Conservation (phyloP, 1,140 invertebrate species). For the Agrilus planipennis region DNA sequence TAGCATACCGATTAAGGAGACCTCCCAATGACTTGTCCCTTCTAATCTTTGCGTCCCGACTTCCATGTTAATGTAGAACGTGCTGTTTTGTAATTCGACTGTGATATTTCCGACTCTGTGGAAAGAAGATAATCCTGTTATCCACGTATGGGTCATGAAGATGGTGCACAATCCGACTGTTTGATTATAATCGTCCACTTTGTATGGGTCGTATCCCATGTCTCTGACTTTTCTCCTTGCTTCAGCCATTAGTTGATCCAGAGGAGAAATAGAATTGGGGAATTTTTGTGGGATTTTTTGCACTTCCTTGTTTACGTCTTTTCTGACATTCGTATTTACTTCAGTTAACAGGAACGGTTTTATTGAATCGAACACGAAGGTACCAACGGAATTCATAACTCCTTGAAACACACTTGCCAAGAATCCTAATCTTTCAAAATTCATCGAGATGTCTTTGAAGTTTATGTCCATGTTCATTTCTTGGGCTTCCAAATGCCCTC, state of each 20-base stretch:
- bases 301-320: conserved; percentile 41
- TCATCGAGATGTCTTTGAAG: conserved; percentile 63
- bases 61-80: conserved; percentile 50
- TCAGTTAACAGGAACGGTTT: conserved; percentile 70
- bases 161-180: conserved; percentile 54
- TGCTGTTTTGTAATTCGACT: conserved; percentile 58
- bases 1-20: conserved; percentile 52
- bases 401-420: conserved; percentile 61
- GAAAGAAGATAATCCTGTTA: conserved; percentile 66
- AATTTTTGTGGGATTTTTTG: conserved; percentile 55
- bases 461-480: conserved; percentile 68
- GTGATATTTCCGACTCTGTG: conserved; percentile 69
- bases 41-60: conserved; percentile 65
- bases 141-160: conserved; percentile 57
- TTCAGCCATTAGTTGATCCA: conserved; percentile 68
- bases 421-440: conserved; percentile 70
- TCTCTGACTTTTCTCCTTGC: conserved; percentile 55
- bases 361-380: conserved; percentile 72
- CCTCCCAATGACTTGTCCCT: conserved; percentile 66
- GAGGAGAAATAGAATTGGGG: conserved; percentile 73
- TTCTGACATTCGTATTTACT: conserved; percentile 52
- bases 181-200: conserved; percentile 55
- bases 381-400: conserved; percentile 64
- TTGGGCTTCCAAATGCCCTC: conserved; percentile 62
- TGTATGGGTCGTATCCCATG: conserved; percentile 61